Evolutionary conservation across 2,888 invertebrate genomes (phyloP), one percentile per base, ranked within the genome.

Genomic region (Coenonympha glycerion): DNA sequence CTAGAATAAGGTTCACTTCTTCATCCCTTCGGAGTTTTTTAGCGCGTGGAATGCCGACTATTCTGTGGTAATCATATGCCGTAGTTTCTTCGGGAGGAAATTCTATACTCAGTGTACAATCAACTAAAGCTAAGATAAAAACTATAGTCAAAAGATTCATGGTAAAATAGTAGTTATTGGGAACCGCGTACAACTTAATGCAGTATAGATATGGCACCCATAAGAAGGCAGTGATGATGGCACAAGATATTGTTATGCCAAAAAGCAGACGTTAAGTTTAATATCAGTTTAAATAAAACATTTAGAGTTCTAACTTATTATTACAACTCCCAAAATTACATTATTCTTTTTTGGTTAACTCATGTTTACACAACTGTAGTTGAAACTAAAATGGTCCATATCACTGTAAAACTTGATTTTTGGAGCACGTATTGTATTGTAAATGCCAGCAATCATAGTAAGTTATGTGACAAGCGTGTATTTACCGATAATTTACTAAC

Each of bases 1-100:
- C 16, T 8, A 47, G 18, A 6, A 49, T 24, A 40, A 47, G 37
- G 9, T 34, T 33, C 9, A 53, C 3, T 39, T 70, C 64, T 57
- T 76, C 74, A 15, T 57, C 52, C 15, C 52, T 57, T 52, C 62
- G 72, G 22, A 79, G 64, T 42, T 58, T 62, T 2, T 54, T 51
- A 1, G 76, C 78, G 42, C 61, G 56, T 9, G 67, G 66, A 26
- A 79, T 76, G 55, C 80, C 79, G 40, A 68, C 47, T 36, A 56
- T 69, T 15, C 40, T 53, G 55, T 79, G 79, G 59, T 78, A 79
- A 48, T 65, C 62, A 31, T 50, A 71, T 1, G 64, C 58, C 6
- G 68, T 59, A 22, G 63, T 54, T 8, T 60, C 63, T 4, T 59
- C 59, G 9, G 53, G 19, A 36, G 34, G 18, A 36, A 28, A 13